A percentile compares a stretch with the other conserved stretches of the same genome.
These are phyloP conservation scores for Temnothorax unifasciatus DNA, from an alignment of 2,888 invertebrate species.

Conservation along the genomic window DNA sequence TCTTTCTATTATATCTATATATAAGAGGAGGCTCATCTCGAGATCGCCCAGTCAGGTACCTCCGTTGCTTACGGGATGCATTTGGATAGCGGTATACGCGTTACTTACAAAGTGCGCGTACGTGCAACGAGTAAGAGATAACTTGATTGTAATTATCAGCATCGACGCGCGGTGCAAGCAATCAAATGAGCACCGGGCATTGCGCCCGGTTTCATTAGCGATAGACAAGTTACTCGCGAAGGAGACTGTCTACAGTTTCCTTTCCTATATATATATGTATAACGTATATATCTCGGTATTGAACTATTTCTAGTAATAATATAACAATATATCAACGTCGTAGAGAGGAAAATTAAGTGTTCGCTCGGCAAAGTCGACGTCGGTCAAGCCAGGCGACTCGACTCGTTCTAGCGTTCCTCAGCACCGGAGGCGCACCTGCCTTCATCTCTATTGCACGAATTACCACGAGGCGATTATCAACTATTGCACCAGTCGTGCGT, in stretches of 20 bases:
- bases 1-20: slow-evolving; percentile 45
- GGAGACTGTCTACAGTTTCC: slow-evolving; percentile 3
- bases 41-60: slow-evolving; percentile 66
- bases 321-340: background rate
- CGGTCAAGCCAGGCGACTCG: background rate
- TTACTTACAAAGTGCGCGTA: background rate
- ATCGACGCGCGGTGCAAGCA: background rate
- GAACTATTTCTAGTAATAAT: slow-evolving; percentile 10
- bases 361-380: slow-evolving; percentile 7
- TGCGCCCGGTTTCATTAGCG: background rate
- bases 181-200: background rate
- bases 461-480: slow-evolving; percentile 45
- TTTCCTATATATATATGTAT: background rate
- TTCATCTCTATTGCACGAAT: slow-evolving; percentile 67
- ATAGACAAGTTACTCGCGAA: background rate
- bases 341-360: slow-evolving; percentile 11
- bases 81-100: background rate
- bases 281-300: background rate
- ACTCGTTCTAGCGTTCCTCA: slow-evolving; percentile 18
- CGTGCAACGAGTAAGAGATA: background rate
- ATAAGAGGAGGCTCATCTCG: slow-evolving; percentile 62
- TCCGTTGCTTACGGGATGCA: slow-evolving; percentile 40
- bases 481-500: slow-evolving; percentile 72
- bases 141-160: slow-evolving; percentile 12
- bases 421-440: slow-evolving; percentile 40